Conservation (phyloP, 2,888 invertebrate genomes). For the Acleris laterana region DNA sequence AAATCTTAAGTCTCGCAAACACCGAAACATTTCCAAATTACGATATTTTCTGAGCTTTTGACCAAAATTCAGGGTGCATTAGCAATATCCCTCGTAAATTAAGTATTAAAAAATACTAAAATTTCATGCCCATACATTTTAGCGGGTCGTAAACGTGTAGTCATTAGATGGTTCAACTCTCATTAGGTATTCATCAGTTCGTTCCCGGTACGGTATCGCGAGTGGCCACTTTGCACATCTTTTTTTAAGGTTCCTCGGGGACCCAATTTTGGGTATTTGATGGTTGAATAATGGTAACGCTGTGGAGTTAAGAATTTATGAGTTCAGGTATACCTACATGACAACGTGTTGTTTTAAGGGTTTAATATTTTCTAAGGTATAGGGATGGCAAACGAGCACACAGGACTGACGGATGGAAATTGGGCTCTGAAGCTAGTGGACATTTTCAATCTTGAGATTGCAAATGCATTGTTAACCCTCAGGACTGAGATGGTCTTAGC, state of each 20-base stretch:
- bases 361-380: no score
- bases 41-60: neutral
- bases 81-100: constrained; percentile 23
- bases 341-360: no score
- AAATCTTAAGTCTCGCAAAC: neutral
- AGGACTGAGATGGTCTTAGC: no score
- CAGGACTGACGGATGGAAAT: no score
- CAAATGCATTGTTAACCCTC: no score
- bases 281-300: constrained; percentile 33
- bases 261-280: constrained; percentile 36
- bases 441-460: no score
- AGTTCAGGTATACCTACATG: constrained; percentile 8
- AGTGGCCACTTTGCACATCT: constrained; percentile 49
- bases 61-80: neutral
- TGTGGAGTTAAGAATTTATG: constrained; percentile 30
- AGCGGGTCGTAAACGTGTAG: constrained; percentile 36
- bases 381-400: no score
- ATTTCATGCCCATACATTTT: constrained; percentile 36
- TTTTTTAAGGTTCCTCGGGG: constrained; percentile 37
- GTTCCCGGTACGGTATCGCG: constrained; percentile 42
- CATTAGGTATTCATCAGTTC: constrained; percentile 60
- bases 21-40: neutral
- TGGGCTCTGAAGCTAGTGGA: no score
- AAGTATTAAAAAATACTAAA: constrained; percentile 38
- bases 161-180: constrained; percentile 42